Base-by-base conservation (phyloP, 2,113 vertebrate genomes). In the Protobothrops mucrosquamatus region DNA sequence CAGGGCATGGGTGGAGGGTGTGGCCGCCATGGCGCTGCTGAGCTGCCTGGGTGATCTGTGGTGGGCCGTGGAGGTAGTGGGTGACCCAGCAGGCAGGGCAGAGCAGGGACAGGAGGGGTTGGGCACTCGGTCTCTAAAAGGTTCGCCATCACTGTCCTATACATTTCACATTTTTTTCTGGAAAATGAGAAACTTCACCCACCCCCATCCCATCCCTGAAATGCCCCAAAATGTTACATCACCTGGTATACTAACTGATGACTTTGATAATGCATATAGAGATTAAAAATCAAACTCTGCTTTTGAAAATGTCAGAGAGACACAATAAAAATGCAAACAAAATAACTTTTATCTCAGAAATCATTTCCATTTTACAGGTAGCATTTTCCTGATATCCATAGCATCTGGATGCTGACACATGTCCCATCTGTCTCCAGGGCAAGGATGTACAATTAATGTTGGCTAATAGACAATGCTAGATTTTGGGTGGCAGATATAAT, bases 301-400 rank as follows among this genome's bases (percentile, higher is more conserved):
- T 55, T 15, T 23, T 48, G 48, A n/a, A 59, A 0, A 0, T 86
- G 6, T 24, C 64, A 8, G 2, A 11, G 2, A 51, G 29, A 56
- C n/a, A 6, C 29, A 55, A 39, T 64, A 22, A 86, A 64, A 51
- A 6, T 88, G 18, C 61, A 0, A 0, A 56, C 22, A 34, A 56
- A n/a, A 0, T 0, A 0, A 20, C 39, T 23, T 4, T 22, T 0
- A 2, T 18, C 1, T 9, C 4, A 0, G 29, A 34, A 86, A 87
- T 14, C 46, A 43, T n/a, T 64, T 0, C 3, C 69, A 1, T 22
- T 1, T 0, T 0, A 52, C 55, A 52, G 3, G 2, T 2, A 93
- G 91, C 2, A 5, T n/a, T 51, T 52, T 51, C 23, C 3, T 18
- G 29, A 12, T 0, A 54, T 24, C 93, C 91, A 57, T 61, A n/a